Percentiles rank a stretch among this genome's conserved stretches.
Conservation (phyloP, 2,888 invertebrate genomes). For the Eustalomyia histrio region DNA sequence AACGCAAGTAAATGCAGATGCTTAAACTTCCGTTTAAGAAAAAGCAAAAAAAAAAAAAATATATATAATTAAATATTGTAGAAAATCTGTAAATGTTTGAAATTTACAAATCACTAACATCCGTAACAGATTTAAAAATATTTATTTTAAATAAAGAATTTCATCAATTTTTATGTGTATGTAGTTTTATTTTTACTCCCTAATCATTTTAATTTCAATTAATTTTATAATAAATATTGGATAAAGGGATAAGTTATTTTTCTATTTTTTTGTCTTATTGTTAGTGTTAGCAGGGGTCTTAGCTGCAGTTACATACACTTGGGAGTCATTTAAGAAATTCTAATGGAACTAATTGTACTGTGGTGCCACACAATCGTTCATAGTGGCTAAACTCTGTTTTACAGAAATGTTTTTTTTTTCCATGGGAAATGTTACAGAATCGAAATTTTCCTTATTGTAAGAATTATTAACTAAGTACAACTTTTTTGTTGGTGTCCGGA, state of each 20-base stretch:
- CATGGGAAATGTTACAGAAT: no score
- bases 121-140: constrained; percentile 63
- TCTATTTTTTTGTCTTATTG: no score
- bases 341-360: no score
- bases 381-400: no score
- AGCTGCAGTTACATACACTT: no score
- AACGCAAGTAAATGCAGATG: constrained; percentile 58
- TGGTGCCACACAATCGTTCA: no score
- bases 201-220: constrained; percentile 22
- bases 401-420: no score
- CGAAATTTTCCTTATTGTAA: no score
- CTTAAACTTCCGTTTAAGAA: constrained; percentile 63
- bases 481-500: no score
- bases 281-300: no score
- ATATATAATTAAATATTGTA: not conserved
- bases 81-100: constrained; percentile 58
- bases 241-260: not conserved
- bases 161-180: constrained; percentile 42
- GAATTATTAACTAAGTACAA: no score
- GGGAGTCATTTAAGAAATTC: no score
- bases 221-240: constrained; percentile 28
- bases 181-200: not conserved
- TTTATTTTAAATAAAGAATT: constrained; percentile 58
- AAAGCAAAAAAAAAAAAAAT: not conserved
- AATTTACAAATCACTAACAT: constrained; percentile 63